Percentiles rank a stretch among this genome's conserved stretches.
Evolutionary conservation across 2,797 vertebrate species (phyloP).

Genomic region (Parambassis ranga): DNA sequence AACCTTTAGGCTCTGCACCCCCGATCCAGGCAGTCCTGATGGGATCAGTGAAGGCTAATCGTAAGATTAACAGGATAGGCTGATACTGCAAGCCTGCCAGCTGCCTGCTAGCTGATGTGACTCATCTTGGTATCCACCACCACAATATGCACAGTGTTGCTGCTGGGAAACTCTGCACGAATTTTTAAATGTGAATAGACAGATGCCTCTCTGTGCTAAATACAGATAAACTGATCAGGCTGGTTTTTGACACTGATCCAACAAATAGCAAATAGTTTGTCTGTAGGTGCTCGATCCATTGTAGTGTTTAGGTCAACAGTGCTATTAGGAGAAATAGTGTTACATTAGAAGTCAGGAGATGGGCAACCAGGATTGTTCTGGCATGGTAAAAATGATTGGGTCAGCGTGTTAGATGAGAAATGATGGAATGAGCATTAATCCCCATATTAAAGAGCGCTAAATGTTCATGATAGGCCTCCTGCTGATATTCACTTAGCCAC

Average conservation of each 20-base stretch:
- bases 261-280: too few species aligned
- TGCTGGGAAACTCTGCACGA: slow-evolving; percentile 21
- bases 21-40: slow-evolving; percentile 79
- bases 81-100: slow-evolving; percentile 73
- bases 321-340: not conserved
- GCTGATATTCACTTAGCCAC: slow-evolving; percentile 29
- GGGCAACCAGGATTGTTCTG: not conserved
- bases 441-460: slow-evolving; percentile 54
- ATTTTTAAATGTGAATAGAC: slow-evolving; percentile 40
- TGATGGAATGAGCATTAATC: slow-evolving; percentile 49
- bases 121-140: slow-evolving; percentile 66
- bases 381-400: slow-evolving; percentile 26
- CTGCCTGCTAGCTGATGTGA: slow-evolving; percentile 72
- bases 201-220: slow-evolving; percentile 49
- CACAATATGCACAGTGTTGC: slow-evolving; percentile 48
- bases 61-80: slow-evolving; percentile 75
- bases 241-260: slow-evolving; percentile 15
- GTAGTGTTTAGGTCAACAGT: not conserved
- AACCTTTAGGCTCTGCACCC: slow-evolving; percentile 72
- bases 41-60: slow-evolving; percentile 78
- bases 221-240: slow-evolving; percentile 28
- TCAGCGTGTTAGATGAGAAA: slow-evolving; percentile 36
- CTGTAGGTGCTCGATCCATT: not conserved
- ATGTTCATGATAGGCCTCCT: slow-evolving; percentile 37
- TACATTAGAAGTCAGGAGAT: not conserved